phyloP scores from a whole-genome alignment of 2,113 vertebrate species.

The Pseudois nayaur region DNA sequence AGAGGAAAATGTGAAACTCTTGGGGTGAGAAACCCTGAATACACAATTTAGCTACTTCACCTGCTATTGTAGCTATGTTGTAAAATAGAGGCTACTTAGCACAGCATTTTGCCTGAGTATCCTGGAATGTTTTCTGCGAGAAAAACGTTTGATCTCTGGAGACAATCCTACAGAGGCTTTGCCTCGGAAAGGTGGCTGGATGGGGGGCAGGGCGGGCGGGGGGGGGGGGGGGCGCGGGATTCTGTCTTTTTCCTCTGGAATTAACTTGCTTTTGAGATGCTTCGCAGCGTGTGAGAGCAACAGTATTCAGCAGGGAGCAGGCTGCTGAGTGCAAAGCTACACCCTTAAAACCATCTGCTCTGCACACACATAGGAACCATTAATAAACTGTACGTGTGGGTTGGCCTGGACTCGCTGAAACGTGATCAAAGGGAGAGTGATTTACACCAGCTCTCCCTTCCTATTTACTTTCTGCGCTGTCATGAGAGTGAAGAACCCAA shows the following conservation, averaged over 20 bases:
- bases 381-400: neutral
- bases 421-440: neutral
- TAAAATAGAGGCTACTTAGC: neutral
- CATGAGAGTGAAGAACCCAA: neutral
- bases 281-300: neutral
- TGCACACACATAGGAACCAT: neutral
- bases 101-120: neutral
- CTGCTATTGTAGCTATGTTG: neutral
- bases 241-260: neutral
- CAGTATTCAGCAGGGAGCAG: neutral
- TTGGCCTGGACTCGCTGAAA: neutral
- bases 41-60: neutral
- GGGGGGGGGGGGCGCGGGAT: rapidly evolving
- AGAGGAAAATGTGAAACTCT: neutral
- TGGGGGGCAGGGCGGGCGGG: too few species aligned
- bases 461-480: neutral
- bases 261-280: neutral
- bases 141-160: neutral
- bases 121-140: neutral
- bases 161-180: neutral
- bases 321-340: neutral
- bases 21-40: neutral
- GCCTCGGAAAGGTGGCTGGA: neutral
- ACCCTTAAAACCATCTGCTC: neutral
- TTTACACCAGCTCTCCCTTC: neutral